Percentiles rank a stretch among this genome's conserved stretches.
phyloP scores from a whole-genome alignment of 1,140 invertebrate genomes.

The Tribolium castaneum region DNA sequence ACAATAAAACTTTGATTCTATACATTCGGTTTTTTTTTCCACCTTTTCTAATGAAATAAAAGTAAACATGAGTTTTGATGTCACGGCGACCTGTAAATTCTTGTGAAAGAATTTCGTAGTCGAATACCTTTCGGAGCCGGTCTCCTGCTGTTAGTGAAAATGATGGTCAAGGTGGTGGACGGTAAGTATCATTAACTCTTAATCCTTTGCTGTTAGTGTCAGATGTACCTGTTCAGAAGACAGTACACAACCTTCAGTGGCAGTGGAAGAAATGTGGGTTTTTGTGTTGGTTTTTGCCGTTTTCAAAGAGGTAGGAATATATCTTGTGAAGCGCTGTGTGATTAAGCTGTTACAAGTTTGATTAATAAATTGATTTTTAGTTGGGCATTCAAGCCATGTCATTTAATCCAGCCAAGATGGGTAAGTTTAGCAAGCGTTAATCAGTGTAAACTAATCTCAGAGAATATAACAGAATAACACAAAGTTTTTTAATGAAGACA shows the following conservation, averaged over 20 bases:
- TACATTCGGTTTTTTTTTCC: no score
- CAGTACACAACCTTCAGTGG: background rate
- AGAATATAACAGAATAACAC: background rate
- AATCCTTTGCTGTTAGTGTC: background rate
- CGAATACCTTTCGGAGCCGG: background rate
- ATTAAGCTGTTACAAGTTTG: background rate
- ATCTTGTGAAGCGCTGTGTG: background rate
- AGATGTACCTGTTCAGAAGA: background rate
- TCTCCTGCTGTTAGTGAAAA: background rate
- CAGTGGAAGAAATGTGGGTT: background rate
- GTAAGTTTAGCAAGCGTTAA: background rate
- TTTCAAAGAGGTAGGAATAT: background rate
- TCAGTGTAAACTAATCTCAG: background rate
- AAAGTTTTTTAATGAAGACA: background rate
- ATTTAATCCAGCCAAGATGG: background rate
- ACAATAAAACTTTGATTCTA: no score
- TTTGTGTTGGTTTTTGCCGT: background rate
- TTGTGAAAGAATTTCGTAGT: background rate
- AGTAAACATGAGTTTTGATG: background rate
- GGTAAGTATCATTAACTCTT: background rate
- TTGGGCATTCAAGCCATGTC: background rate
- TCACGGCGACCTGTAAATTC: background rate
- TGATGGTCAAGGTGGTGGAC: background rate
- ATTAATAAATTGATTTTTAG: background rate
- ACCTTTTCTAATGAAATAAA: background rate